A percentile compares a stretch with the other conserved stretches of the same genome.
These are phyloP conservation scores for Nematolebias whitei DNA, from an alignment of 2,113 vertebrate genomes.

Conservation along the genomic window DNA sequence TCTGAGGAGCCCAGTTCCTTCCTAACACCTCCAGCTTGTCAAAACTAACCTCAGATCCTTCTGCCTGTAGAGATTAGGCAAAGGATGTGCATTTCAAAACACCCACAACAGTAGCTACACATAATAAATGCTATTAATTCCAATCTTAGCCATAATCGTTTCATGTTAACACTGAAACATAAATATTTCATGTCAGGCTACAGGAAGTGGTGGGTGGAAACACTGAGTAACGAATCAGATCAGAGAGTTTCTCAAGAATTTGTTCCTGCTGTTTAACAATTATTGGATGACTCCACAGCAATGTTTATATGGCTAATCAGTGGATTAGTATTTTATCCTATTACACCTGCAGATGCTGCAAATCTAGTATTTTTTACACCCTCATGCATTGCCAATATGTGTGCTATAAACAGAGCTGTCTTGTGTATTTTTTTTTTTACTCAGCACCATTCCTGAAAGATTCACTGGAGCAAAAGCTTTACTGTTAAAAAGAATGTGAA, in stretches of 20 bases:
- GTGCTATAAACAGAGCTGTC: too few species aligned
- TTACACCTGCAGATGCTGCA: slow-evolving; percentile 3
- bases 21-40: slow-evolving; percentile 48
- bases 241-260: slow-evolving; percentile 14
- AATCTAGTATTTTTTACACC: not conserved
- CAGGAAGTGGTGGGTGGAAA: slow-evolving; percentile 51
- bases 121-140: not conserved
- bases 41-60: slow-evolving; percentile 27
- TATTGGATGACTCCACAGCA: too few species aligned
- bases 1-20: slow-evolving; percentile 54
- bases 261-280: slow-evolving; percentile 1
- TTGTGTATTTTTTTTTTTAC: not conserved
- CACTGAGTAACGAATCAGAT: slow-evolving; percentile 10
- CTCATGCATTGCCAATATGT: not conserved
- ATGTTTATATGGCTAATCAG: slow-evolving; percentile 20
- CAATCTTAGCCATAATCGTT: not conserved
- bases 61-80: slow-evolving; percentile 34
- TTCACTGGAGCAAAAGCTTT: slow-evolving; percentile 5
- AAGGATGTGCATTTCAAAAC: slow-evolving; percentile 42
- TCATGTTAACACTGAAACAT: slow-evolving; percentile 6
- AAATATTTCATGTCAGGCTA: slow-evolving; percentile 19
- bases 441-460: slow-evolving; percentile 1
- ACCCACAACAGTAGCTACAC: not conserved
- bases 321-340: slow-evolving; percentile 6
- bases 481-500: slow-evolving; percentile 34